Evolutionary conservation across 2,888 invertebrate genomes (phyloP), one percentile per base, ranked within the genome.

Genomic region (Drosophila glabriapex): DNA sequence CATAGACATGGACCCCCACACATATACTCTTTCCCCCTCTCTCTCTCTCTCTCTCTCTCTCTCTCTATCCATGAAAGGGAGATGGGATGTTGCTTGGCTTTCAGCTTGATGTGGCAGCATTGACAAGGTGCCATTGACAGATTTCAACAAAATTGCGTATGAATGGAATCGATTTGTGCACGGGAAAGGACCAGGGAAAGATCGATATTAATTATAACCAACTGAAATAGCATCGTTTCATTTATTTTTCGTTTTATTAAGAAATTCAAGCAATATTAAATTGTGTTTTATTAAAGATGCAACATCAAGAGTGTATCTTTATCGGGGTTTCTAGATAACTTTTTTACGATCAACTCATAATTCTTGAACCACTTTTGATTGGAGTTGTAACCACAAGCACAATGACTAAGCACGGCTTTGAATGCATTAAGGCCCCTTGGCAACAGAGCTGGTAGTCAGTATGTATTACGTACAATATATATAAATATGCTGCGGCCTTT

Each of bases 91-190:
- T 46, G 28, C 19, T 49, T 49, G 58, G 29, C 55, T 62, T 68
- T 49, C 46, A 29, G 37, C 25, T 50, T 55, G 43, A 65, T 46
- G 49, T 60, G 60, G 70, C 72, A 65, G 75, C 62, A 49, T 25
- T 82, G 75, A 71, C 83, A 75, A 79, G 83, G 80, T 87, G 85
- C 80, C 87, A 87, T 87, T 85, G 91, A 89, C 80, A 82, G 83
- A 83, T 85, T 89, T 86, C 74, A 82, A 70, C 77, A 76, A 83
- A 88, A 90, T 78, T 85, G 86, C 77, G 76, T 76, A 83, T 88
- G 87, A 88, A 88, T 88, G 90, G 85, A 88, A 90, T 90, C 82
- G 90, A 88, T 88, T 85, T 77, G 74, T 77, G 60, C 5, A n/a
- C 29, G 39, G 31, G 31, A 31, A 31, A 31, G 31, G 31, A n/a